Evolutionary conservation across 2,888 invertebrate genomes (phyloP).

Genomic region (Ornithoptera priamus): DNA sequence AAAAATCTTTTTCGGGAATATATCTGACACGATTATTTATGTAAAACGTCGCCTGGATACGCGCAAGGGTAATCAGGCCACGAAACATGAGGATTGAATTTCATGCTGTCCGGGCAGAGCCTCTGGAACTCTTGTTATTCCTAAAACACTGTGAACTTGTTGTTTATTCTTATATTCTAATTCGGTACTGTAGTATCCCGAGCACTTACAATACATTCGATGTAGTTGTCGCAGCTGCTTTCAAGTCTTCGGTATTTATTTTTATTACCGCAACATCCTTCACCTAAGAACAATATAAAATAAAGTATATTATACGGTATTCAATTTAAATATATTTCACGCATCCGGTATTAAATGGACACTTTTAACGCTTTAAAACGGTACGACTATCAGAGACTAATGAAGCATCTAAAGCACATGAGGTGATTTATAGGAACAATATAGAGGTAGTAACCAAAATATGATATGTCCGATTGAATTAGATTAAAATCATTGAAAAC

Average conservation of each 20-base stretch:
- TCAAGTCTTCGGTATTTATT: slow-evolving; percentile 80
- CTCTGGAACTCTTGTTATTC: slow-evolving; percentile 83
- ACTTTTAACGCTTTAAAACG: too few species aligned
- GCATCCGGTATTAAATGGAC: too few species aligned
- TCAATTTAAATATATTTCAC: too few species aligned
- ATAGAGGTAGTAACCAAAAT: too few species aligned
- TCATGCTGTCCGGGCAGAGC: slow-evolving; percentile 85
- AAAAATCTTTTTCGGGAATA: too few species aligned
- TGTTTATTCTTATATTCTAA: not conserved
- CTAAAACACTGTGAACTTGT: slow-evolving; percentile 34
- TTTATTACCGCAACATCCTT: slow-evolving; percentile 74
- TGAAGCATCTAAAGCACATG: too few species aligned
- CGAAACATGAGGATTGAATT: slow-evolving; percentile 82
- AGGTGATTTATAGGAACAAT: too few species aligned
- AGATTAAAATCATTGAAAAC: too few species aligned
- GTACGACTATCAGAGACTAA: too few species aligned
- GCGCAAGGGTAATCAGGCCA: slow-evolving; percentile 84
- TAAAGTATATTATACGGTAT: too few species aligned
- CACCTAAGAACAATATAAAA: slow-evolving; percentile 8
- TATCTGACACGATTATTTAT: slow-evolving; percentile 26
- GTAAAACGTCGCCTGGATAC: slow-evolving; percentile 84
- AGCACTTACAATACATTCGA: slow-evolving; percentile 73
- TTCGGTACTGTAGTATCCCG: too few species aligned
- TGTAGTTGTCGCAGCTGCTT: slow-evolving; percentile 83
- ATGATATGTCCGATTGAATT: too few species aligned